Conservation (phyloP, 1,140 invertebrate species). For the Cydia pomonella region DNA sequence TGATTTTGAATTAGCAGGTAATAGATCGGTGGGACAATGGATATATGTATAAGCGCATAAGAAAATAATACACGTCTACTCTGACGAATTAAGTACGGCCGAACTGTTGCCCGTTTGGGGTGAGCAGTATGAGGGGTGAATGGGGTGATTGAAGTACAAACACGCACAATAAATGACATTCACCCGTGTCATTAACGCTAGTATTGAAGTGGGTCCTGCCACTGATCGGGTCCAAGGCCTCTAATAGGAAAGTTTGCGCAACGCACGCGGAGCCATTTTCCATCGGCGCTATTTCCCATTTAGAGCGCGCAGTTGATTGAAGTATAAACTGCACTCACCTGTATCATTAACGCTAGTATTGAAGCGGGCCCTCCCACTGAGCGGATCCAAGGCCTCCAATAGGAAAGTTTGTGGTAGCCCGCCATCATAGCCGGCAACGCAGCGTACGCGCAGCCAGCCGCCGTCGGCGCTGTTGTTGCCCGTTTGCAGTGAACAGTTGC, state of each 20-base stretch:
- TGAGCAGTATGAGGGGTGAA: too few relatives aligned
- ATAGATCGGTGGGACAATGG: too few relatives aligned
- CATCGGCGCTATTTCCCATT: conserved; percentile 68
- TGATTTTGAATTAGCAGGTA: too few relatives aligned
- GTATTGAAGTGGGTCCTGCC: conserved; percentile 86
- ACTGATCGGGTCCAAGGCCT: conserved; percentile 88
- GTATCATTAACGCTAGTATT: conserved; percentile 83
- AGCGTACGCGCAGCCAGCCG: conserved; percentile 85
- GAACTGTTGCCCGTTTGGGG: too few relatives aligned
- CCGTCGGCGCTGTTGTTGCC: conserved; percentile 86
- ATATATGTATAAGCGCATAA: too few relatives aligned
- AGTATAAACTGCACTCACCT: conserved; percentile 46
- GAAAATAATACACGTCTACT: too few relatives aligned
- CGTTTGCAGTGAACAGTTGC: conserved; percentile 90
- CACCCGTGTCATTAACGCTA: conserved; percentile 78
- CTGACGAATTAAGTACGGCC: too few relatives aligned
- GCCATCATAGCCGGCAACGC: conserved; percentile 90
- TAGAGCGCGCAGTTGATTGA: not conserved
- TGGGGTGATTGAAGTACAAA: not conserved
- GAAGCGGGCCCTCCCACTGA: conserved; percentile 85
- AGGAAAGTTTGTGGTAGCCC: conserved; percentile 91
- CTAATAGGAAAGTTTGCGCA: conserved; percentile 91
- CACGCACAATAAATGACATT: not conserved
- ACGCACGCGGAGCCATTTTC: conserved; percentile 84
- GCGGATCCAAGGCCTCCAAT: conserved; percentile 89